Conservation (phyloP, 2,888 invertebrate genomes). For the Eupithecia vulgata region DNA sequence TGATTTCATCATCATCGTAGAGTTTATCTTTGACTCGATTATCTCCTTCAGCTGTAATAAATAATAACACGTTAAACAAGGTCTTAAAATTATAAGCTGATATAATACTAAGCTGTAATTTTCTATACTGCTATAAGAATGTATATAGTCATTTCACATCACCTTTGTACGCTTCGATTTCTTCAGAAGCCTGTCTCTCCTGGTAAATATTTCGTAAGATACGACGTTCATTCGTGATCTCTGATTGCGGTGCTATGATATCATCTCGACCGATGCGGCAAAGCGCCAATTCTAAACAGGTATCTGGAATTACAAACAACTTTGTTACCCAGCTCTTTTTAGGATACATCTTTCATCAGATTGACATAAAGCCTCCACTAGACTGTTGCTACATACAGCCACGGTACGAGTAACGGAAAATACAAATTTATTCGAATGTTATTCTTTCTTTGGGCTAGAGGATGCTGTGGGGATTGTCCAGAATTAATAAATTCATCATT, state of each 20-base stretch:
- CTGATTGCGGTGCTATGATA: slow-evolving; percentile 93
- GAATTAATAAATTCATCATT: not conserved
- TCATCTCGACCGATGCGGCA: slow-evolving; percentile 95
- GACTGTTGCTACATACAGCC: not conserved
- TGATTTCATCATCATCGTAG: slow-evolving; percentile 69
- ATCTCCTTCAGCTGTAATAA: slow-evolving; percentile 73
- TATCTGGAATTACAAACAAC: slow-evolving; percentile 65
- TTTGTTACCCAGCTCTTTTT: not conserved
- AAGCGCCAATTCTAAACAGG: slow-evolving; percentile 92
- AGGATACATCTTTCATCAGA: not conserved
- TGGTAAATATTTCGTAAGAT: slow-evolving; percentile 82
- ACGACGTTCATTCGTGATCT: slow-evolving; percentile 80
- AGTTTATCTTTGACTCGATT: slow-evolving; percentile 78
- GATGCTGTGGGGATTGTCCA: too few species aligned
- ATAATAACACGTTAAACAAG: not conserved
- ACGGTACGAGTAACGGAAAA: not conserved
- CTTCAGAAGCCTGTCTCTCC: slow-evolving; percentile 80
- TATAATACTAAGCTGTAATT: not conserved
- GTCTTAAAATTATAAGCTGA: not conserved
- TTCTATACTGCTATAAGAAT: not conserved
- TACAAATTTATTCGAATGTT: not conserved
- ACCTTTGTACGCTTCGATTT: slow-evolving; percentile 82
- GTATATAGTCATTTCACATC: not conserved
- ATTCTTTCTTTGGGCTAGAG: not conserved
- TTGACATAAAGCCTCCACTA: not conserved